Percentiles rank a stretch among this genome's conserved stretches.
Conservation (phyloP, 2,888 invertebrate species). For the Palloptera scutellata region DNA sequence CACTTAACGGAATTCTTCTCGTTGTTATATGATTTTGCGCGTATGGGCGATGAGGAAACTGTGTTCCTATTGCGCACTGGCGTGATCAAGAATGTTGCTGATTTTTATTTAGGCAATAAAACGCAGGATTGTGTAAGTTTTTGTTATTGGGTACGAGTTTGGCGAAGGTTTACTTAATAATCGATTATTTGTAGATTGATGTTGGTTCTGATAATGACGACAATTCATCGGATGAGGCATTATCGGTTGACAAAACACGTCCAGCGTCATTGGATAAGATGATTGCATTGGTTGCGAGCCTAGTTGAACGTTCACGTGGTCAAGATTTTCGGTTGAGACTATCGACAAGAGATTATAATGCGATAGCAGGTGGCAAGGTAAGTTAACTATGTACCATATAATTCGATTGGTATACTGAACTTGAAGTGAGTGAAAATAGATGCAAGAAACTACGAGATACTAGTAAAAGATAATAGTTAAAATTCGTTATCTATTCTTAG, state of each 20-base stretch:
- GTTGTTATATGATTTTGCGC: slow-evolving; percentile 90
- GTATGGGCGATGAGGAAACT: slow-evolving; percentile 94
- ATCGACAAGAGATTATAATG: slow-evolving; percentile 79
- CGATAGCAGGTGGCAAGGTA: slow-evolving; percentile 87
- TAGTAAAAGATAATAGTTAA: slow-evolving; percentile 30
- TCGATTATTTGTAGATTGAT: slow-evolving; percentile 54
- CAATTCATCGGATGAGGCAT: slow-evolving; percentile 67
- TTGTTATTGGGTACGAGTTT: neutral
- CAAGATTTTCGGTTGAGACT: slow-evolving; percentile 78
- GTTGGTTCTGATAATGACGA: slow-evolving; percentile 65
- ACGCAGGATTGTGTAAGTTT: slow-evolving; percentile 72
- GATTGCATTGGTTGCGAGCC: slow-evolving; percentile 87
- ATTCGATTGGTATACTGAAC: too few relatives aligned
- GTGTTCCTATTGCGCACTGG: slow-evolving; percentile 86
- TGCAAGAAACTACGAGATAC: too few relatives aligned
- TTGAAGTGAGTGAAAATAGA: too few relatives aligned
- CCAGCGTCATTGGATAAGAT: slow-evolving; percentile 94
- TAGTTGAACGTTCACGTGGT: slow-evolving; percentile 88
- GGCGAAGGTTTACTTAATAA: neutral
- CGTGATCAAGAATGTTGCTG: slow-evolving; percentile 88
- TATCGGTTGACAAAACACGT: slow-evolving; percentile 75
- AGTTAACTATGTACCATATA: neutral
- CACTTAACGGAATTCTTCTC: slow-evolving; percentile 94
- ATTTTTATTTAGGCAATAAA: slow-evolving; percentile 90
- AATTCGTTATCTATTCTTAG: slow-evolving; percentile 63